Evolutionary conservation across 2,888 invertebrate genomes (phyloP), one percentile per base, ranked within the genome.

Genomic region (Cheilosia grossa): DNA sequence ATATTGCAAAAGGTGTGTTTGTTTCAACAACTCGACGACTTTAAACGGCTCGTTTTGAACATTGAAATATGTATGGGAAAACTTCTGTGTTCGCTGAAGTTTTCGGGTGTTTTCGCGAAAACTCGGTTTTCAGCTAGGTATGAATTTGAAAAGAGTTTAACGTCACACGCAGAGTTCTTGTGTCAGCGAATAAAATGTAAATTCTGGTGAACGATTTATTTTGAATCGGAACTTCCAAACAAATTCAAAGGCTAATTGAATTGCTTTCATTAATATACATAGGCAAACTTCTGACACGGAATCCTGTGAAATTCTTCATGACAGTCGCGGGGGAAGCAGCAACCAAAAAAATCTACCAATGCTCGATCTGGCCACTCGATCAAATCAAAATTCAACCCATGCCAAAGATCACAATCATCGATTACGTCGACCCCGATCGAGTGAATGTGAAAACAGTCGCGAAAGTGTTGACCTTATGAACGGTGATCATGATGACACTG

Each of bases 211-310:
- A 27, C 1, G 0, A 13, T 4, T 4, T 54, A 37, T 7, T 15
- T 33, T 53, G n/a, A 15, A 42, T 4, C 15, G 17, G 5, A n/a
- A 66, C 19, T 64, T 33, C 3, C 33, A 33, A 37, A 4, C 2
- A 37, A 10, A 3, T 13, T 37, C 13, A 37, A 37, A 37, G 4
- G 3, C 3, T 37, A n/a, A 19, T 30, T 19, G 0, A 44, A 64
- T 19, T 59, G 54, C 63, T 66, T 87, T n/a, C 30, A 9, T 30
- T 30, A 2, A 7, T 37, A 24, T 73, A 47, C 87, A 4, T 67
- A 92, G 92, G 91, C 92, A 92, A 91, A 92, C 92, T 56, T 92
- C 92, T 61, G 92, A 92, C 79, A 91, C 92, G 44, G 92, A 92
- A 88, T 92, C 92, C 17, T 91, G 91, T 89, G 92, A 92, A 88